Base-by-base conservation (phyloP, 2,888 invertebrate genomes). In the Blastobasis lacticolella region DNA sequence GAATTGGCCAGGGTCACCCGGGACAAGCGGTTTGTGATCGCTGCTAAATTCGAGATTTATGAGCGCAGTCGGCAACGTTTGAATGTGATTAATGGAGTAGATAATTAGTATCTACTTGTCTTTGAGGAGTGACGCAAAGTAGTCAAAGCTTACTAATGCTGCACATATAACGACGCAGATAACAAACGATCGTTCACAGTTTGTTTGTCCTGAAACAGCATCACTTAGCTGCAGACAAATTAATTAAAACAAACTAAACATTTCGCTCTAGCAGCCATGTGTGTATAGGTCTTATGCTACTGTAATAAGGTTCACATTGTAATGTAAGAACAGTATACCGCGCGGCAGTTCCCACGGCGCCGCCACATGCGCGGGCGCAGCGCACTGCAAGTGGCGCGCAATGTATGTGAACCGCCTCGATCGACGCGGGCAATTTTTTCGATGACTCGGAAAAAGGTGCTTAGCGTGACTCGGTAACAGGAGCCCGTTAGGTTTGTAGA, bases 291-390 rank as follows among this genome's bases (percentile, higher is more conserved):
- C 46, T 52, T 53, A 48, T 38, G n/a, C 38, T 42, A 8, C 41
- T 36, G 42, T 40, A 38, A 37, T 50, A 53, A 46, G 46, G 45
- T 23, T 45, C 8, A 40, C n/a, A 46, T 49, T 46, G 4, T 23
- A 23, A 23, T 23, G 23, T 23, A 23, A 23, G 1, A 3, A 23
- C 23, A 3, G 23, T 23, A 23, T 23, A 23, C 23, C 23, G 23
- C 23, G 52, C 52, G 45, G 48, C 51, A 46, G 51, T 70, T 74
- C 74, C 74, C 74, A 74, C 74, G 74, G 58, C 60, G 60, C 50
- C 61, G 69, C 66, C 74, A 74, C 69, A 66, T 73, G 67, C 64
- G 58, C 62, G 40, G 44, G 55, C 56, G 54, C 61, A 49, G 40
- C 44, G 8, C 4, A n/a, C 46, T 41, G 51, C 47, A 6, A 53